These are phyloP conservation scores for Oncorhynchus mykiss DNA, from an alignment of 2,113 vertebrate genomes.

Conservation along the genomic window DNA sequence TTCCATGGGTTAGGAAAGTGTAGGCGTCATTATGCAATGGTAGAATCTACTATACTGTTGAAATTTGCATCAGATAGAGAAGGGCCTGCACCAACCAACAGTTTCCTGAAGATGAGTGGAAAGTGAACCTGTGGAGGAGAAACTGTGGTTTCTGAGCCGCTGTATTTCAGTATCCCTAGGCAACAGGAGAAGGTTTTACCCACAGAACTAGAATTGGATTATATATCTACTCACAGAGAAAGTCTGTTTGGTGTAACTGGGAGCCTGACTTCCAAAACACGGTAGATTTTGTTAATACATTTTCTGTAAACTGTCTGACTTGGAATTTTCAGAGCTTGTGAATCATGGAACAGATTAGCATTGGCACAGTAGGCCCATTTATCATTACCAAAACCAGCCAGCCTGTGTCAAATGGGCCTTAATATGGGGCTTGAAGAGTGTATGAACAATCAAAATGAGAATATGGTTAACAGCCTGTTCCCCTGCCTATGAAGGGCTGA, in stretches of 20 bases:
- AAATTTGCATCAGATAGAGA: slow-evolving; percentile 41
- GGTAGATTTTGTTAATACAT: slow-evolving; percentile 11
- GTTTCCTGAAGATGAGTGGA: slow-evolving; percentile 76
- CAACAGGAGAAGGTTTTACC: slow-evolving; percentile 31
- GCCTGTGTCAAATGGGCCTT: too few species aligned
- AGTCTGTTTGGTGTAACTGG: slow-evolving; percentile 43
- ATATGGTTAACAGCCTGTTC: too few species aligned
- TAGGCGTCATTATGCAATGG: slow-evolving; percentile 16
- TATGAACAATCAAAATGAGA: too few species aligned
- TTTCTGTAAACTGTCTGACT: neutral
- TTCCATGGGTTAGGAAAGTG: slow-evolving; percentile 70
- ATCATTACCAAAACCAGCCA: too few species aligned
- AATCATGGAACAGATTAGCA: too few species aligned
- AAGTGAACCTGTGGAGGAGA: slow-evolving; percentile 59
- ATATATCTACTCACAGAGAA: too few species aligned
- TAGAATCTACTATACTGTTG: slow-evolving; percentile 38
- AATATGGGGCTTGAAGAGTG: too few species aligned
- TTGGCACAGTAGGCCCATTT: too few species aligned
- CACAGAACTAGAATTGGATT: slow-evolving; percentile 18
- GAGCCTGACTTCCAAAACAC: slow-evolving; percentile 36
- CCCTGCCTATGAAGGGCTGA: too few species aligned
- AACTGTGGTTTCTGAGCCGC: slow-evolving; percentile 49
- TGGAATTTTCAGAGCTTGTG: too few species aligned
- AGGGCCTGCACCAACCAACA: slow-evolving; percentile 47
- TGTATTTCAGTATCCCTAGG: slow-evolving; percentile 14